These are phyloP conservation scores for Scarus forsteni DNA, from an alignment of 2,797 vertebrate genomes.

Conservation along the genomic window DNA sequence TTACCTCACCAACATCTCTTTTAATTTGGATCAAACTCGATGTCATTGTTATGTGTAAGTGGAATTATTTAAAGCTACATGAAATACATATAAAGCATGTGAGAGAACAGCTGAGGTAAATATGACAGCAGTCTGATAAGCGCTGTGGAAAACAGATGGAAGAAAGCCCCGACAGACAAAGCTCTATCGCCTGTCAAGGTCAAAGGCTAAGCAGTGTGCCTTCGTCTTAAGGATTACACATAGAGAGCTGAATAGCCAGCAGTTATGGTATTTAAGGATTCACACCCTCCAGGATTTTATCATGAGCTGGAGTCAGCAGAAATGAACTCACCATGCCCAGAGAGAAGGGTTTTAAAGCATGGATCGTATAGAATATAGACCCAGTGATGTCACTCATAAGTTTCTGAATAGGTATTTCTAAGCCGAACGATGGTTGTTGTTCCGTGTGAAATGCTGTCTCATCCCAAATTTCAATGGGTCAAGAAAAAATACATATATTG, in stretches of 20 bases:
- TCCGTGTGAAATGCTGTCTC: too few relatives aligned
- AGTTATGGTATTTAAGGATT: slow-evolving; percentile 59
- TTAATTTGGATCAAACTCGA: slow-evolving; percentile 38
- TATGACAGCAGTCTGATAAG: slow-evolving; percentile 31
- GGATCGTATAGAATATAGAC: neutral
- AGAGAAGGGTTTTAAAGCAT: slow-evolving; percentile 4
- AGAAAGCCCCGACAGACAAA: slow-evolving; percentile 35
- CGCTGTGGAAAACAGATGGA: slow-evolving; percentile 41
- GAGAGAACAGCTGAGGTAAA: slow-evolving; percentile 12
- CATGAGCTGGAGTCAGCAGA: slow-evolving; percentile 62
- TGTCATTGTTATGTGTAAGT: slow-evolving; percentile 22
- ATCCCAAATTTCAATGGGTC: too few relatives aligned
- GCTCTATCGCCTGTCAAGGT: slow-evolving; percentile 54
- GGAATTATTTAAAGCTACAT: slow-evolving; percentile 41
- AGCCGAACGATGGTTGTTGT: too few relatives aligned
- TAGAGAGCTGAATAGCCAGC: slow-evolving; percentile 50
- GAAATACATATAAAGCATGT: slow-evolving; percentile 10
- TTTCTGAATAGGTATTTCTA: too few relatives aligned
- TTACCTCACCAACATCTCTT: slow-evolving; percentile 26
- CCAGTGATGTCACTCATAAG: too few relatives aligned
- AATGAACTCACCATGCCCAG: slow-evolving; percentile 16
- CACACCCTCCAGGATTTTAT: slow-evolving; percentile 60
- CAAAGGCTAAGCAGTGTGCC: slow-evolving; percentile 55
- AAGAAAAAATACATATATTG: too few relatives aligned
- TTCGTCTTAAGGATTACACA: slow-evolving; percentile 52